Evolutionary conservation across 92 coral and sea anemone genomes (phyloP).

Genomic region (Palythoa caribaeorum): DNA sequence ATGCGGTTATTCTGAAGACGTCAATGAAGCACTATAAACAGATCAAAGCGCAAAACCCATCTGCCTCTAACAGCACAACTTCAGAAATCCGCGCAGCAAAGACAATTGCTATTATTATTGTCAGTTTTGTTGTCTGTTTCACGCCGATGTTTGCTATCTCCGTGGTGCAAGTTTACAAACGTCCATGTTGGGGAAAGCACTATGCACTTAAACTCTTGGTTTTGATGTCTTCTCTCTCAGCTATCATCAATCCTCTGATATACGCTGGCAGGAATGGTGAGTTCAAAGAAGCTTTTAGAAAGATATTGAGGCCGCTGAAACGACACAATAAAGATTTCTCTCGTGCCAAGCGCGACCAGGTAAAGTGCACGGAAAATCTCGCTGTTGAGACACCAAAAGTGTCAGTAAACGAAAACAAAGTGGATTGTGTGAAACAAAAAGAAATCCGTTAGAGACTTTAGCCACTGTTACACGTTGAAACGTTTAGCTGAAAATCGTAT

Average conservation of each 20-base stretch:
- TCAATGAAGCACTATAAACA: conserved; percentile 28
- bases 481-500: too few species aligned
- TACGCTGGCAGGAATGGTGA: conserved; percentile 16
- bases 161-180: not conserved
- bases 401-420: not conserved
- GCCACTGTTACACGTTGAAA: too few species aligned
- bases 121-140: conserved; percentile 20
- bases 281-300: conserved; percentile 26
- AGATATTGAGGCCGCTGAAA: conserved; percentile 5
- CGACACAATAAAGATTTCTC: not conserved
- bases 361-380: not conserved
- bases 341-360: not conserved
- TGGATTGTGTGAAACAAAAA: not conserved
- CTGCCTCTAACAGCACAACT: not conserved
- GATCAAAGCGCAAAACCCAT: conserved; percentile 3
- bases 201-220: not conserved
- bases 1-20: conserved; percentile 27
- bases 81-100: conserved; percentile 42
- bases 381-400: not conserved
- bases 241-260: conserved; percentile 32
- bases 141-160: conserved; percentile 19
- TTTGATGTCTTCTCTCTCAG: conserved; percentile 8
- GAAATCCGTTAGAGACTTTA: not conserved
- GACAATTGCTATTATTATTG: conserved; percentile 24
- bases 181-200: conserved; percentile 25